These are phyloP conservation scores for Anolis carolinensis DNA, from an alignment of 2,113 vertebrate genomes.

Conservation along the genomic window DNA sequence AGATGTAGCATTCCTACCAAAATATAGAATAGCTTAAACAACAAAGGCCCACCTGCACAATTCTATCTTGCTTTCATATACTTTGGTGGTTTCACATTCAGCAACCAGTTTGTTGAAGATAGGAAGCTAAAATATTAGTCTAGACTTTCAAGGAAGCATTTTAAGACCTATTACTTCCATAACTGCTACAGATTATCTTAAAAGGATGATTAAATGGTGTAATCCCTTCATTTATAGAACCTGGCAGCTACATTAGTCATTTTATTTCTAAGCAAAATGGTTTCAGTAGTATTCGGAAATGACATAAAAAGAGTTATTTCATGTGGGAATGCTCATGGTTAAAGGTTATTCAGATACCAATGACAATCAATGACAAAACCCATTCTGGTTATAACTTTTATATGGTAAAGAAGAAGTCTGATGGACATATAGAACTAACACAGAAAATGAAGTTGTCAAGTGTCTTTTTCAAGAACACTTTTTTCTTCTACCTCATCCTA, in stretches of 20 bases:
- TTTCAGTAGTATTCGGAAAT: slow-evolving; percentile 58
- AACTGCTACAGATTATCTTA: slow-evolving; percentile 65
- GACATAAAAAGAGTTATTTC: slow-evolving; percentile 63
- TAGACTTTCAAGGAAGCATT: slow-evolving; percentile 51
- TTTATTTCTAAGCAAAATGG: slow-evolving; percentile 57
- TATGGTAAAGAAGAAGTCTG: neutral
- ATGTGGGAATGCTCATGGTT: slow-evolving; percentile 53
- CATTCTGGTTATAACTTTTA: neutral
- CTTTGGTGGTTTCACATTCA: slow-evolving; percentile 28
- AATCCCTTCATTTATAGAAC: slow-evolving; percentile 63
- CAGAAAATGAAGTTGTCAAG: too few relatives aligned
- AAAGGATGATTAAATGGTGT: slow-evolving; percentile 59
- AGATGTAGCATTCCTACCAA: neutral
- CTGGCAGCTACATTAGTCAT: slow-evolving; percentile 66
- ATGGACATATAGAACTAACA: neutral
- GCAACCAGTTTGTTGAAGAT: neutral
- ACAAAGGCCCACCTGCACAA: neutral
- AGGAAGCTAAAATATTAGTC: slow-evolving; percentile 36
- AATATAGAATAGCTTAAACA: slow-evolving; percentile 12
- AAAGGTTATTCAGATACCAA: slow-evolving; percentile 29
- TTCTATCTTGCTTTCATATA: neutral
- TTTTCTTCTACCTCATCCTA: too few relatives aligned
- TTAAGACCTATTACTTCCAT: slow-evolving; percentile 57
- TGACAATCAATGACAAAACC: neutral
- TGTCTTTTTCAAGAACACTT: neutral